Conservation (phyloP, 2,113 vertebrate genomes). For the Pluvianellus socialis region DNA sequence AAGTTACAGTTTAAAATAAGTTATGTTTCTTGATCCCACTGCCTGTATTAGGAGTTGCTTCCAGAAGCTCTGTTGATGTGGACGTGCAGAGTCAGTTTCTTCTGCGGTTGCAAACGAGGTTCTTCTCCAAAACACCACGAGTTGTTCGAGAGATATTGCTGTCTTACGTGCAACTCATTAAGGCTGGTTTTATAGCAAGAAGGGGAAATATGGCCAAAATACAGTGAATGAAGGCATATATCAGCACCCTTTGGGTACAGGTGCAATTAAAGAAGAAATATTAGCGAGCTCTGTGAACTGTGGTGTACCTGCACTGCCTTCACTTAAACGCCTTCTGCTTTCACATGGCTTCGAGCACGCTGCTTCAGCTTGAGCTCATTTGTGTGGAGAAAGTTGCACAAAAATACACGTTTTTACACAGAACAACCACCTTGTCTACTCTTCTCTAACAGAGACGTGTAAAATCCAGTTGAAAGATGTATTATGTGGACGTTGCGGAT, state of each 20-base stretch:
- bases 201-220: not conserved
- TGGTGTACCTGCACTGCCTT: not conserved
- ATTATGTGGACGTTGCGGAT: not conserved
- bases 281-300: not conserved
- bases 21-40: not conserved
- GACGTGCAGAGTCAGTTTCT: not conserved
- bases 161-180: not conserved
- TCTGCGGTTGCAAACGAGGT: not conserved
- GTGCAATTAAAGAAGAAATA: conserved; percentile 30
- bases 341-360: not conserved
- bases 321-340: not conserved
- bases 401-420: not conserved
- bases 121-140: not conserved
- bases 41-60: not conserved
- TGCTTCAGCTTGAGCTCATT: conserved; percentile 3
- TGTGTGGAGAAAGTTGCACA: not conserved
- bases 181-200: not conserved
- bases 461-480: not conserved
- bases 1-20: not conserved
- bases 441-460: not conserved
- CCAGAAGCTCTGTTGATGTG: not conserved
- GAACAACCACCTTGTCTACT: not conserved
- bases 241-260: not conserved
- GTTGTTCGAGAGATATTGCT: not conserved
- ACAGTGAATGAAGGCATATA: not conserved